Conservation (phyloP, 2,888 invertebrate genomes). For the Pecten maximus region DNA sequence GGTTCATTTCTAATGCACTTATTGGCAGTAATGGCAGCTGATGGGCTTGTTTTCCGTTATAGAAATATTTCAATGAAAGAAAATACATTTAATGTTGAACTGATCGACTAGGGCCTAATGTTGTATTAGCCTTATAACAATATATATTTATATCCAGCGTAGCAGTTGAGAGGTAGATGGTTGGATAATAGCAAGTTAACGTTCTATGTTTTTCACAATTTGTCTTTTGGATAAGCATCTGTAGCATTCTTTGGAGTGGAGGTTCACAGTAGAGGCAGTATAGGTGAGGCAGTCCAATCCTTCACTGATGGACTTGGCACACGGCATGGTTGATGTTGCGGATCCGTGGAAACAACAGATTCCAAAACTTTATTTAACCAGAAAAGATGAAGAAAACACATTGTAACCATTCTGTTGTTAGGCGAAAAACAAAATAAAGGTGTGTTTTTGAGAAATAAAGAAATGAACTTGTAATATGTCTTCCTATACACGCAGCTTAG, state of each 20-base stretch:
- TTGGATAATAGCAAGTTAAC: neutral
- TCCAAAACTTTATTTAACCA: constrained; percentile 1
- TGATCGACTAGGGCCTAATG: neutral
- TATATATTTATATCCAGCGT: neutral
- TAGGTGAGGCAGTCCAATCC: neutral
- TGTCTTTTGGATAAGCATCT: constrained; percentile 23
- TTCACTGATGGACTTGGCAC: constrained; percentile 18
- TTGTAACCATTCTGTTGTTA: neutral
- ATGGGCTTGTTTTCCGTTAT: neutral
- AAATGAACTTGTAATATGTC: neutral
- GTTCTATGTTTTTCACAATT: constrained; percentile 17
- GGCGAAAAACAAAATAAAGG: neutral
- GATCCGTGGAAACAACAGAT: constrained; percentile 1
- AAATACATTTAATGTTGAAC: neutral
- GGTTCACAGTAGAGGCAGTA: neutral
- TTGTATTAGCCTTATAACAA: neutral
- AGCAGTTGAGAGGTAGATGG: constrained; percentile 11
- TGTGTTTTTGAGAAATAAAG: neutral
- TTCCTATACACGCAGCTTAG: neutral
- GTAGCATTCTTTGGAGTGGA: constrained; percentile 1
- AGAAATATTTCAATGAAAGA: neutral
- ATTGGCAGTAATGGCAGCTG: neutral
- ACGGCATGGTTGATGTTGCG: neutral
- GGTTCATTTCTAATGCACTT: neutral
- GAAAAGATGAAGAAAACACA: constrained; percentile 16